Base-by-base conservation (phyloP, 2,888 invertebrate species). In the Seladonia tumulorum region DNA sequence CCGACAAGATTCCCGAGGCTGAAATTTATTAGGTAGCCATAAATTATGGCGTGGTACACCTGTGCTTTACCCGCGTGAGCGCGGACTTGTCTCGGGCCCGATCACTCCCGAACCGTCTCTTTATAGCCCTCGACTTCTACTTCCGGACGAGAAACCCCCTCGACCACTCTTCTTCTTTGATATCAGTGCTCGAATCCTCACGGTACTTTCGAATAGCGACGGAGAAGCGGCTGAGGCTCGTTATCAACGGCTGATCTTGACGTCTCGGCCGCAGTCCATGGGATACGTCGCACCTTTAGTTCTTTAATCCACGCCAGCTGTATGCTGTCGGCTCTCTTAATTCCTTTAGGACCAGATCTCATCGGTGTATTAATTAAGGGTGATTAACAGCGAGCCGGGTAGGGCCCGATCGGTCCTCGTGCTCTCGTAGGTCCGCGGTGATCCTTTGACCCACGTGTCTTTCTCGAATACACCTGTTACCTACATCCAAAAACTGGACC, bases 11-110 rank as follows among this genome's bases (percentile, higher is more conserved):
- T 82, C 83, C 47, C 85, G 82, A 77, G 29, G 25, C 63, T 87
- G 87, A 92, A 93, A 94, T 94, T 94, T 93, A 94, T 94, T 93
- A 93, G 90, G 90, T 90, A 88, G 88, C 92, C 87, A 92, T 94
- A 94, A 94, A 87, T 94, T 93, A 93, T 93, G 92, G 92, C 91
- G 91, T 91, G 92, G 92, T 91, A 89, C 91, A 91, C 90, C 91
- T 92, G 92, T 93, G 92, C 91, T 89, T 88, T 90, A 88, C 86
- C 57, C 90, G 89, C 88, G 86, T 73, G 83, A 90, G 89, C 88
- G 86, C 75, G 82, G 87, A 88, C 90, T 90, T 88, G 87, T 89
- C 89, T 82, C 79, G 73, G 18, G 80, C 60, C 79, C 83, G 89
- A 78, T 89, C 89, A 82, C 76, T 76, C 75, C 7, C 79, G 82